Evolutionary conservation across 2,888 invertebrate genomes (phyloP), one percentile per base, ranked within the genome.

Genomic region (Drosophila infuscata): DNA sequence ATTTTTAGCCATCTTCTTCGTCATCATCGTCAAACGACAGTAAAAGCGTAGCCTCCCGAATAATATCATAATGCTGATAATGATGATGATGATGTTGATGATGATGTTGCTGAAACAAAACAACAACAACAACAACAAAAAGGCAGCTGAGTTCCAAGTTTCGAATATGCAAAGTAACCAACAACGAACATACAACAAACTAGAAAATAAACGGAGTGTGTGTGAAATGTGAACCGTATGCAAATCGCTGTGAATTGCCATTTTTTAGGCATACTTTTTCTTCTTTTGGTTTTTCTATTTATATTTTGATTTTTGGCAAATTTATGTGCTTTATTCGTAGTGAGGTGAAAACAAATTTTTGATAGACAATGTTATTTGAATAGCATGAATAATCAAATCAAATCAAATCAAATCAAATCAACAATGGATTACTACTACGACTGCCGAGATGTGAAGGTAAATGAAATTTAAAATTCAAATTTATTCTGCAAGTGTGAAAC

Each of bases 151-250:
- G 56, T 62, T 70, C 66, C 67, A 73, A 75, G 83, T 79, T 79
- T 79, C 83, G 83, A 85, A 88, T 88, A 88, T 85, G 88, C 84
- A 88, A 85, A 84, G 68, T 85, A 88, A 84, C 79, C 82, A 74
- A 73, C 77, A 75, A 68, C 62, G 70, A 77, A 64, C 67, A 72
- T 66, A 46, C 25, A 46, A 25, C 46, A 25, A 38, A 46, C 59
- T 72, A 79, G 72, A 77, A 70, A 72, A 54, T 76, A 84, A 88
- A 83, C 81, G 86, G 25, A 25, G 88, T 86, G 88, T 88, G 86
- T 88, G 83, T 83, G 83, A 88, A 84, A 85, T 84, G 82, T 84
- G 83, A 85, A 81, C 81, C 83, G 84, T 76, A 84, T 84, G 88
- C 82, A 85, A 84, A 84, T 84, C 61, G 64, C 51, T 65, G 79